These are phyloP conservation scores for Cyclina sinensis DNA, from an alignment of 1,140 invertebrate species.

Conservation along the genomic window DNA sequence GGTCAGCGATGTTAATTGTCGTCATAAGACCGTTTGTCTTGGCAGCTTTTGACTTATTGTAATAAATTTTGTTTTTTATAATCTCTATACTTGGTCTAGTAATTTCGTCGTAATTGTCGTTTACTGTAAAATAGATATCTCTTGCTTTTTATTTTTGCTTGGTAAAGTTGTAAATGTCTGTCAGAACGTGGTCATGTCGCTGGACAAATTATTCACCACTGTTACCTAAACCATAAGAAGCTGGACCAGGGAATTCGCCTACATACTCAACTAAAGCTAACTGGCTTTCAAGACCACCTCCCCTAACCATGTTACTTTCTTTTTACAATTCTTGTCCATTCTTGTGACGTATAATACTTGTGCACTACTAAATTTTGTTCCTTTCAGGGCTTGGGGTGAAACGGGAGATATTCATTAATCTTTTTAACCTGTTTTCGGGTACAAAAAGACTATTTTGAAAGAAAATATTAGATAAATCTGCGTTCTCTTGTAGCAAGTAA, in stretches of 20 bases:
- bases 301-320: conserved; percentile 65
- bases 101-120: conserved; percentile 5
- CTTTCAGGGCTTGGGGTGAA: conserved; percentile 44
- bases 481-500: conserved; percentile 8
- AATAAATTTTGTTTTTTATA: background rate
- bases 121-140: conserved; percentile 15
- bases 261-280: conserved; percentile 67
- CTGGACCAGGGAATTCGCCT: conserved; percentile 53
- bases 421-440: background rate
- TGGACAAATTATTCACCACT: conserved; percentile 7
- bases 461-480: background rate
- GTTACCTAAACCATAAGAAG: conserved; percentile 24
- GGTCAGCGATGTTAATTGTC: background rate
- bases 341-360: conserved; percentile 61
- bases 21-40: background rate
- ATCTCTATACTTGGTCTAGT: background rate
- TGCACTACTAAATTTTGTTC: background rate
- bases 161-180: conserved; percentile 18
- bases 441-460: conserved; percentile 35
- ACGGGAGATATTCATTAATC: conserved; percentile 34
- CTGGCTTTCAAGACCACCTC: too few species aligned
- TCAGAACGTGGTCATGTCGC: conserved; percentile 37
- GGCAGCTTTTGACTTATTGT: background rate
- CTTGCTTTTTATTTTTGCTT: conserved; percentile 42
- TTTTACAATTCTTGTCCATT: conserved; percentile 41